Percentiles rank a stretch among this genome's conserved stretches.
phyloP scores from a whole-genome alignment of 2,888 invertebrate genomes.

The Pyrrhosoma nymphula region DNA sequence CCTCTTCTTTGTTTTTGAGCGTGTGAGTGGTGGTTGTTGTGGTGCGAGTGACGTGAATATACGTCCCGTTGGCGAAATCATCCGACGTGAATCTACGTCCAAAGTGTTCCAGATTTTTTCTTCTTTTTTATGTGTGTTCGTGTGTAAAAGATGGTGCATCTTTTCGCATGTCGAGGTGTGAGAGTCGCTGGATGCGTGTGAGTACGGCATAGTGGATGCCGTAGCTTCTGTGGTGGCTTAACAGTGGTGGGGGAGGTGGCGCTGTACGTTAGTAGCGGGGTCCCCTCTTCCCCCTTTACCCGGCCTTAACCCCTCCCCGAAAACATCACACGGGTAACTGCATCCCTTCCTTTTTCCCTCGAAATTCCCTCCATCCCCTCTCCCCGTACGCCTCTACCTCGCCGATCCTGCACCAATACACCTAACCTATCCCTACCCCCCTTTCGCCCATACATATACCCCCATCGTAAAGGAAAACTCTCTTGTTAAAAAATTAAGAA shows the following conservation, averaged over 20 bases:
- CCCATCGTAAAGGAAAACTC: neutral
- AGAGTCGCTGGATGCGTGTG: neutral
- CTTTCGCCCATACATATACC: neutral
- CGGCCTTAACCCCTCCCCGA: too few relatives aligned
- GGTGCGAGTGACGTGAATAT: too few relatives aligned
- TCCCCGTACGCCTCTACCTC: neutral
- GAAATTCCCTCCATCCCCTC: neutral
- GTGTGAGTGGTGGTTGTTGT: too few relatives aligned
- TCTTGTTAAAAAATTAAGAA: neutral
- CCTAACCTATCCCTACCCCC: neutral
- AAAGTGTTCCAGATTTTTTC: too few relatives aligned
- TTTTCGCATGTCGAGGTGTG: neutral
- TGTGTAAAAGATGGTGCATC: neutral
- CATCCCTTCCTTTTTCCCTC: neutral
- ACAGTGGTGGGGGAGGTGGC: too few relatives aligned
- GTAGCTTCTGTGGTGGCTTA: neutral
- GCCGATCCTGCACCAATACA: neutral
- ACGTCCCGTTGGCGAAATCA: too few relatives aligned
- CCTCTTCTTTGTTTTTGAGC: neutral
- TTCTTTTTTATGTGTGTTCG: too few relatives aligned
- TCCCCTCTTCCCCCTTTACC: too few relatives aligned
- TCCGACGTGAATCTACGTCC: too few relatives aligned
- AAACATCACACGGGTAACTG: too few relatives aligned
- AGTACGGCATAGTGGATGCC: neutral
- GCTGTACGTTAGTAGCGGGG: too few relatives aligned